Conservation (phyloP, 2,888 invertebrate species). For the Blastobasis lacticolella region DNA sequence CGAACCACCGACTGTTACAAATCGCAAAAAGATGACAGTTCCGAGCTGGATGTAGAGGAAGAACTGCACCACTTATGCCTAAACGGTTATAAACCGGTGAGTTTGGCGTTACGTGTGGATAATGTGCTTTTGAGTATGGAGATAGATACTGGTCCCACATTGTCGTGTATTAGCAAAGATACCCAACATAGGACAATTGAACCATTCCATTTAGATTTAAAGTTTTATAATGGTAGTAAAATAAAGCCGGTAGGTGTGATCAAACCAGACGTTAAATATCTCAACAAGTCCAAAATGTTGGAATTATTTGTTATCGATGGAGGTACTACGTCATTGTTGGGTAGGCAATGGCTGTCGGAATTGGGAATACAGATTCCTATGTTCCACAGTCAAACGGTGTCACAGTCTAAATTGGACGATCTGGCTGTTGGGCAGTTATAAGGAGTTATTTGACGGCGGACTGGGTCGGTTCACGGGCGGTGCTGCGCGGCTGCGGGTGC, state of each 20-base stretch:
- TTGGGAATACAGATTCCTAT: conserved; percentile 9
- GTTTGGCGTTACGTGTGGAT: conserved; percentile 1
- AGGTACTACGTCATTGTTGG: conserved; percentile 13
- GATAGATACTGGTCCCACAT: conserved; percentile 7
- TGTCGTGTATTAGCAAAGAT: conserved; percentile 2
- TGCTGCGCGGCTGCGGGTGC: conserved; percentile 6
- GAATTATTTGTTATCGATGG: conserved; percentile 12
- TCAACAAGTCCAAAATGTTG: not conserved
- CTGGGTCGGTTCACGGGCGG: conserved; percentile 9
- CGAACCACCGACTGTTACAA: not conserved
- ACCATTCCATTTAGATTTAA: not conserved
- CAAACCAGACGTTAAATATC: conserved; percentile 7
- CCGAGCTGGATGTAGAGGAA: conserved; percentile 1
- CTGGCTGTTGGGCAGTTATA: conserved; percentile 2
- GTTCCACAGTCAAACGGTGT: not conserved
- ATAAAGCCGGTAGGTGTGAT: conserved; percentile 13
- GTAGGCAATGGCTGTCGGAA: conserved; percentile 16
- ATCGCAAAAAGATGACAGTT: not conserved
- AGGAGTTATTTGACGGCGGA: conserved; percentile 3
- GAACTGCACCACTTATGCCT: conserved; percentile 7
- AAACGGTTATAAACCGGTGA: conserved; percentile 6
- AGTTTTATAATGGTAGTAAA: conserved; percentile 2
- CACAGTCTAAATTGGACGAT: not conserved
- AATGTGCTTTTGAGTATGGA: conserved; percentile 4
- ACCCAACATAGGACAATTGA: not conserved